These are phyloP conservation scores for Sialis lutaria DNA, from an alignment of 2,888 invertebrate species.

Conservation along the genomic window DNA sequence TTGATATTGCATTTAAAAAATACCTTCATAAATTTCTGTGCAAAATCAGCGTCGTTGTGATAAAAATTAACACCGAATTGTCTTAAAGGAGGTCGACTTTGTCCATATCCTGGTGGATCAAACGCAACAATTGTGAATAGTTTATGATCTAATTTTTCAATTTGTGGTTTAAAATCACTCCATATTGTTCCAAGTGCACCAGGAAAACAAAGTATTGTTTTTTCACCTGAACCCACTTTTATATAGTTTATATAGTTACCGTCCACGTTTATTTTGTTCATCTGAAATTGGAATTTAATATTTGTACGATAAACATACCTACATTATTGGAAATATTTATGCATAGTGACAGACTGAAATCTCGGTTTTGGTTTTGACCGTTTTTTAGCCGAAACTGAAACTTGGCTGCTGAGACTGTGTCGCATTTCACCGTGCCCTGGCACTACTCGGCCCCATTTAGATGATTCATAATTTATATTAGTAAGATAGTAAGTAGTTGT, in stretches of 20 bases:
- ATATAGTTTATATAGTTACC: slow-evolving; percentile 42
- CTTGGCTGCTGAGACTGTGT: too few relatives aligned
- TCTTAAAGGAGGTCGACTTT: slow-evolving; percentile 59
- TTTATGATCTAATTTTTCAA: slow-evolving; percentile 41
- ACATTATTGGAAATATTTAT: too few relatives aligned
- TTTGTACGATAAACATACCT: not conserved
- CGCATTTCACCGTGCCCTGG: too few relatives aligned
- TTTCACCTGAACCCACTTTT: slow-evolving; percentile 38
- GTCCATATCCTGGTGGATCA: slow-evolving; percentile 83
- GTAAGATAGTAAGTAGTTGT: too few relatives aligned
- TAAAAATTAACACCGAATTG: slow-evolving; percentile 54
- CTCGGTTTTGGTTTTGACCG: too few relatives aligned
- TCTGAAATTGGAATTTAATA: slow-evolving; percentile 24
- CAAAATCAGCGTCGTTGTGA: slow-evolving; percentile 54
- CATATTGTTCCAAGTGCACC: slow-evolving; percentile 67
- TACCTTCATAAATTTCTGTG: slow-evolving; percentile 54
- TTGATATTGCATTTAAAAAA: not conserved
- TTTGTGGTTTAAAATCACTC: slow-evolving; percentile 69
- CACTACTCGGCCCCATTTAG: too few relatives aligned
- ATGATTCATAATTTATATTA: too few relatives aligned
- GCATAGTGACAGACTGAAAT: too few relatives aligned
- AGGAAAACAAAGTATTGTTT: slow-evolving; percentile 52
- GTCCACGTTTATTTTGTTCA: slow-evolving; percentile 42
- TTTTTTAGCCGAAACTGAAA: too few relatives aligned
- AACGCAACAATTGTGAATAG: slow-evolving; percentile 51